Percentiles rank a stretch among this genome's conserved stretches.
phyloP scores from a whole-genome alignment of 1,140 invertebrate species.

The Cyclargus thomasi region DNA sequence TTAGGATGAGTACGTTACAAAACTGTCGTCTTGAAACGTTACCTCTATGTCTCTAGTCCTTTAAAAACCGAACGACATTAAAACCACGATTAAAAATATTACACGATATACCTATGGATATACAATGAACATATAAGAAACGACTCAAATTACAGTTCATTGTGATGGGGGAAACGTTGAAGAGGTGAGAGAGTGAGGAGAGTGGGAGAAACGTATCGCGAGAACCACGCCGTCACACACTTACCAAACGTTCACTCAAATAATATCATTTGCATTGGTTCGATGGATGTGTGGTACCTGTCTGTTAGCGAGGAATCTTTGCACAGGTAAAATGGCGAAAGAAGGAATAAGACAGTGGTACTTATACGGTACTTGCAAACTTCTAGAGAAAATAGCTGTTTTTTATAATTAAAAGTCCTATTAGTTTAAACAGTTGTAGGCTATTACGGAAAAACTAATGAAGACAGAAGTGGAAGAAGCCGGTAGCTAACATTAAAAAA shows the following conservation, averaged over 20 bases:
- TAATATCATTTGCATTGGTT: slow-evolving; percentile 32
- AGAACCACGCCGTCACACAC: slow-evolving; percentile 15
- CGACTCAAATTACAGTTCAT: background rate
- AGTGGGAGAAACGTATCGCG: slow-evolving; percentile 27
- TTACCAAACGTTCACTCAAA: slow-evolving; percentile 20
- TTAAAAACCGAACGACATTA: background rate
- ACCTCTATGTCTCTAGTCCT: background rate
- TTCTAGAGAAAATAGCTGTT: too few species aligned
- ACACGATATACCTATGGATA: background rate
- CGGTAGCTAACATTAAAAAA: too few species aligned
- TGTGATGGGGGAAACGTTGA: too few species aligned
- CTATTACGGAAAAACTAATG: too few species aligned
- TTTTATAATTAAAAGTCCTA: too few species aligned
- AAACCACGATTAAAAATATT: background rate
- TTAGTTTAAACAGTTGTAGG: too few species aligned
- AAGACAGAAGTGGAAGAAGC: too few species aligned
- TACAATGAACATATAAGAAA: background rate
- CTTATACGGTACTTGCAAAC: too few species aligned
- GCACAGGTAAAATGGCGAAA: slow-evolving; percentile 34
- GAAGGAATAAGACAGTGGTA: background rate
- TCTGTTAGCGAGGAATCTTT: slow-evolving; percentile 27
- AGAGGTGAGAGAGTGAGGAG: too few species aligned
- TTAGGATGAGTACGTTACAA: background rate
- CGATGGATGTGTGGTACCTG: slow-evolving; percentile 32
- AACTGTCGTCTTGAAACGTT: background rate